Conservation (phyloP, 92 coral and sea anemone genomes). For the Parazoanthus atlanticus region DNA sequence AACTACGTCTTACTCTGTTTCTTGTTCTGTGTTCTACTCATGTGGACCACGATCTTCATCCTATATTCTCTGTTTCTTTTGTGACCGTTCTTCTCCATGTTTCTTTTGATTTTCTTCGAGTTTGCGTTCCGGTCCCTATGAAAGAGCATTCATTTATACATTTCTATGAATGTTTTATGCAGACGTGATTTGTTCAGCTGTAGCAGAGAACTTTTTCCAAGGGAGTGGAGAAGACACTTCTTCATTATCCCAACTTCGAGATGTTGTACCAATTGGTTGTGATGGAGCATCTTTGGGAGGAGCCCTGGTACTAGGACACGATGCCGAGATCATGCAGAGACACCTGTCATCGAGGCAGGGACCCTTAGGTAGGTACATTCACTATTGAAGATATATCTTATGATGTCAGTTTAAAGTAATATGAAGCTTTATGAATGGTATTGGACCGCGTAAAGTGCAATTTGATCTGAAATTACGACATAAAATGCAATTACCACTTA, state of each 20-base stretch:
- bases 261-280: not conserved
- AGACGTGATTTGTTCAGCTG: not conserved
- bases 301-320: not conserved
- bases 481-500: too few relatives aligned
- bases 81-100: too few relatives aligned
- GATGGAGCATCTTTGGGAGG: not conserved
- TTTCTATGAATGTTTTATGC: not conserved
- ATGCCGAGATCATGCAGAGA: not conserved
- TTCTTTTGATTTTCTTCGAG: too few relatives aligned
- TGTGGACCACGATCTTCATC: too few relatives aligned
- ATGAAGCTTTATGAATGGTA: too few relatives aligned
- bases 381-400: not conserved
- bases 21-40: too few relatives aligned
- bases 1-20: too few relatives aligned
- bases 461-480: too few relatives aligned
- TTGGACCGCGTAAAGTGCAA: too few relatives aligned
- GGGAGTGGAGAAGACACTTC: constrained; percentile 3
- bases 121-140: not conserved
- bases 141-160: not conserved
- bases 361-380: not conserved
- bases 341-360: constrained; percentile 13
- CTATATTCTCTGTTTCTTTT: too few relatives aligned
- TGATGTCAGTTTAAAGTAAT: too few relatives aligned
- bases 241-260: not conserved
- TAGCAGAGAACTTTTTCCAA: not conserved